A percentile compares a stretch with the other conserved stretches of the same genome.
Conservation (phyloP, 2,888 invertebrate species). For the Syrphus vitripennis region DNA sequence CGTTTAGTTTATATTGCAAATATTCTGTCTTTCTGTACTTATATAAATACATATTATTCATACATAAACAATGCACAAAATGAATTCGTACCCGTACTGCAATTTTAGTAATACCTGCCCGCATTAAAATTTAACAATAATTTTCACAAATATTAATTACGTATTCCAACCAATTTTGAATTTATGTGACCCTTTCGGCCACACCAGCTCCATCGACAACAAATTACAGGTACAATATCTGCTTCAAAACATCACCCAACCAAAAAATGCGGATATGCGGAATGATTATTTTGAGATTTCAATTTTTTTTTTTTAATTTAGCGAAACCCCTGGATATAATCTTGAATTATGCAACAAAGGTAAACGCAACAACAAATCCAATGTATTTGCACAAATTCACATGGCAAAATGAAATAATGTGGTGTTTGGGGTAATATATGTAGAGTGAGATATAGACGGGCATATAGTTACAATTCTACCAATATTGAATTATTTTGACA, state of each 20-base stretch:
- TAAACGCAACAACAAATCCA: background rate
- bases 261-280: background rate
- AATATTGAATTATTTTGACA: conserved; percentile 55
- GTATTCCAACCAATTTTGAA: conserved; percentile 5
- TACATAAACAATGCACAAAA: background rate
- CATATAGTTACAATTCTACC: background rate
- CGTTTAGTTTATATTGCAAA: background rate
- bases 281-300: conserved; percentile 37
- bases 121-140: conserved; percentile 25
- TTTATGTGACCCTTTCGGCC: background rate
- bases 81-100: background rate
- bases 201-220: background rate
- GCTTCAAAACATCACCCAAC: background rate
- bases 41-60: background rate
- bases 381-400: background rate
- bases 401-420: conserved; percentile 2
- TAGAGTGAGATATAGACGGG: background rate
- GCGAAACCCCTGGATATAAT: background rate
- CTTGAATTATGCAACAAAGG: background rate
- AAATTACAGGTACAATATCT: background rate
- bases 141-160: conserved; percentile 29
- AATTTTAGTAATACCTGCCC: background rate
- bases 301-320: background rate
- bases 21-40: background rate
- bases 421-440: background rate